Percentiles rank a stretch among this genome's conserved stretches.
Evolutionary conservation across 1,140 invertebrate genomes (phyloP).

Genomic region (Agrypnia vestita): DNA sequence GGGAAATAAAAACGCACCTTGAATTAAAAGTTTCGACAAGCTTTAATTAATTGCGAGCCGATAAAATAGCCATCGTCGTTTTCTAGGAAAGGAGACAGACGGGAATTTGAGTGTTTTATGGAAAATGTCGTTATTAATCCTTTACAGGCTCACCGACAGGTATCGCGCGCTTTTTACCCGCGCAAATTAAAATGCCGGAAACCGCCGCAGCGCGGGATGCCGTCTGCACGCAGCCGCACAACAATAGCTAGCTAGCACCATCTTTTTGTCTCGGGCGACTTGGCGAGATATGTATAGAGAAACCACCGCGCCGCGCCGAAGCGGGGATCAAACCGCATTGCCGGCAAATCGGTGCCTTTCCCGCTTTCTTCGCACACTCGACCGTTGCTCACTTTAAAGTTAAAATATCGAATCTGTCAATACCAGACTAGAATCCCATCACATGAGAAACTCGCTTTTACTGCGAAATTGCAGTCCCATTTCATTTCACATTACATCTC

Average conservation of each 20-base stretch:
- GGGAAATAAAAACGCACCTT: too few relatives aligned
- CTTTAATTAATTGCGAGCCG: too few relatives aligned
- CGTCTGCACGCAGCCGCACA: neutral
- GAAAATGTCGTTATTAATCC: neutral
- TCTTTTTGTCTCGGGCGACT: neutral
- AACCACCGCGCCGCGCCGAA: neutral
- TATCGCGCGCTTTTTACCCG: neutral
- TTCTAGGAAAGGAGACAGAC: too few relatives aligned
- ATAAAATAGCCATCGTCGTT: too few relatives aligned
- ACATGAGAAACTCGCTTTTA: too few relatives aligned
- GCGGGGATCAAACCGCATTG: neutral
- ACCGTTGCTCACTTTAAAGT: too few relatives aligned
- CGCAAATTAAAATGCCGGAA: slow-evolving; percentile 32
- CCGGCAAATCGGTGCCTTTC: neutral
- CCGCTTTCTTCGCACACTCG: neutral
- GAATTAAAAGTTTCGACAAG: too few relatives aligned
- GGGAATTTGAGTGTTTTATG: neutral
- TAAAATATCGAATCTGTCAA: too few relatives aligned
- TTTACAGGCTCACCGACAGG: neutral
- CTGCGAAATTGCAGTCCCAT: too few relatives aligned
- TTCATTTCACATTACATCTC: too few relatives aligned
- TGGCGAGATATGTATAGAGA: too few relatives aligned
- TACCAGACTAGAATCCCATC: too few relatives aligned
- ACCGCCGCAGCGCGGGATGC: neutral
- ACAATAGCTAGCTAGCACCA: neutral